phyloP scores from a whole-genome alignment of 1,140 invertebrate genomes.

The Bombus confusus region DNA sequence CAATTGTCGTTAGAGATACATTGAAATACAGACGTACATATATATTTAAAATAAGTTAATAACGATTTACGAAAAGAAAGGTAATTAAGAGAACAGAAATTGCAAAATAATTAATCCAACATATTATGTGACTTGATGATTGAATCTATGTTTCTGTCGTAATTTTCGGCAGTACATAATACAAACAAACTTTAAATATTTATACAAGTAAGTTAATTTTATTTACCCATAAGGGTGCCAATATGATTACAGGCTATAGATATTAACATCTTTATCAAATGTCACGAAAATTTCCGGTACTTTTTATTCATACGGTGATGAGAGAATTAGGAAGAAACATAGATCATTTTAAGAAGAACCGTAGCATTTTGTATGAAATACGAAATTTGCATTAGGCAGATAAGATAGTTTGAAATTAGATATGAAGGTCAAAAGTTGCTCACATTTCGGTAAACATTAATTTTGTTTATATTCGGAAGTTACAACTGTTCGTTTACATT shows the following conservation, averaged over 20 bases:
- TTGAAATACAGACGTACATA: neutral
- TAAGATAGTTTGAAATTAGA: conserved; percentile 29
- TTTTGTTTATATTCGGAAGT: neutral
- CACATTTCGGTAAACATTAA: neutral
- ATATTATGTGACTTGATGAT: neutral
- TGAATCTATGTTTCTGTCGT: neutral
- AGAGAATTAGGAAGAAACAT: too few species aligned
- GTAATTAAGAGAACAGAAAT: neutral
- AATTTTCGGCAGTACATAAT: neutral
- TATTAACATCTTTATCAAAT: neutral
- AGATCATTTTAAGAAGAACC: neutral
- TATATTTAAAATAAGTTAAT: neutral
- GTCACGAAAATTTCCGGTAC: neutral
- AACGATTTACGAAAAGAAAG: neutral
- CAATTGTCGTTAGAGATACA: neutral
- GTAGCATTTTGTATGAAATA: neutral
- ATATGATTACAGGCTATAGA: neutral
- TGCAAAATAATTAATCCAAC: neutral
- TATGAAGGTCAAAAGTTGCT: neutral
- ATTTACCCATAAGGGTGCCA: neutral
- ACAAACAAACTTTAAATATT: neutral
- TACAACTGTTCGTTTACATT: neutral
- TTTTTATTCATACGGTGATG: neutral
- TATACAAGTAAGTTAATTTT: neutral
- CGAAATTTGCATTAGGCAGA: neutral